Base-by-base conservation (phyloP, 2,797 vertebrate species). In the Gastrophryne carolinensis region DNA sequence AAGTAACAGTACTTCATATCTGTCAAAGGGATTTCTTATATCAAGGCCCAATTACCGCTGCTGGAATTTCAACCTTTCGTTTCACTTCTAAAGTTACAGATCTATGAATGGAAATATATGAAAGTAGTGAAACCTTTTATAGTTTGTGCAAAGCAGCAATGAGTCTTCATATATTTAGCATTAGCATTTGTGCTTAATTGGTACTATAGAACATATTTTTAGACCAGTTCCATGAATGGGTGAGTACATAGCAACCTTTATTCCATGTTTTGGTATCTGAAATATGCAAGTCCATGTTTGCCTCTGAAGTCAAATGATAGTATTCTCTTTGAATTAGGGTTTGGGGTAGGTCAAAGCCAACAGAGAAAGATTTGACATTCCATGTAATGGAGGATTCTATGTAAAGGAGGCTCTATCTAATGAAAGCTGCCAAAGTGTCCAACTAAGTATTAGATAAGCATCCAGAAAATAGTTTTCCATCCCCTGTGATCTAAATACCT, bases 361-460 rank as follows among this genome's bases (percentile, higher is more conserved):
- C 1, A 2, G 3, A 39, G 67, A 50, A 79, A 39, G 75, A 81
- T 73, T 72, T 83, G 78, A 27, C 77, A 71, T 79, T 32, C 32
- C 81, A 4, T 78, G 73, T 47, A n/a, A 68, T 57, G 79, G 54
- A 72, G 73, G 79, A 80, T 80, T n/a, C 6, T n/a, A n/a, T n/a
- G n/a, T n/a, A n/a, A n/a, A n/a, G n/a, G n/a, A n/a, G n/a, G 58
- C 34, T 29, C 67, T 64, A 62, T 50, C 67, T 57, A 77, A 71
- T 71, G 52, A 65, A 77, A 71, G 75, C 75, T 71, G 50, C 75
- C 39, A 53, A 65, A 65, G 60, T 30, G 65, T 77, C 34, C 27
- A 54, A 6, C 54, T 27, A 54, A 30, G 27, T 47, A 76, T 69
- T 26, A 76, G 63, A 24, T 63, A 58, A 64, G 60, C 24, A 62